phyloP scores from a whole-genome alignment of 1,140 invertebrate genomes.

The Pristionchus pacificus region DNA sequence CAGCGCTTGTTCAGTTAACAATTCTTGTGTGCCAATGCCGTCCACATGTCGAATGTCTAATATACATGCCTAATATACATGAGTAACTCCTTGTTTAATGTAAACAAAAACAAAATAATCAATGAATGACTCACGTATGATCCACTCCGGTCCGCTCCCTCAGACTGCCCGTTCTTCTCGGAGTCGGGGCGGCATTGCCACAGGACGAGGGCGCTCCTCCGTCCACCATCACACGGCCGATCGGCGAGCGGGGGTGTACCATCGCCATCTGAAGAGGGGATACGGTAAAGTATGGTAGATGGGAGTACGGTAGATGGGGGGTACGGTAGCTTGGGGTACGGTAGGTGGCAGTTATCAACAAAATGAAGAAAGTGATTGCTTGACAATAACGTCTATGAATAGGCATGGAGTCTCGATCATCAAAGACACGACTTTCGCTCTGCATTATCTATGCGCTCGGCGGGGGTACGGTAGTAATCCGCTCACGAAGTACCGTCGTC shows the following conservation, averaged over 20 bases:
- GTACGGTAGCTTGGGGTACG: neutral
- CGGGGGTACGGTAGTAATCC: too few relatives aligned
- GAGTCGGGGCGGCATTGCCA: neutral
- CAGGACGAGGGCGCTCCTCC: neutral
- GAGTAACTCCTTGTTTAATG: too few relatives aligned
- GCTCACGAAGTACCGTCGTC: too few relatives aligned
- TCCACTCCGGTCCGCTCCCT: constrained; percentile 55
- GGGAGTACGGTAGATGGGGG: neutral
- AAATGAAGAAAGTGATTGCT: too few relatives aligned
- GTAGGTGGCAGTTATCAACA: too few relatives aligned
- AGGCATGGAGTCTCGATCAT: too few relatives aligned
- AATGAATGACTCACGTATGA: constrained; percentile 35
- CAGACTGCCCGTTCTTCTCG: constrained; percentile 32
- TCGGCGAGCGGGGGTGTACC: constrained; percentile 14
- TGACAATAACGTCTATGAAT: too few relatives aligned
- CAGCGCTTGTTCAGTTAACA: neutral
- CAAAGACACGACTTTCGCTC: too few relatives aligned
- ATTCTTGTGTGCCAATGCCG: too few relatives aligned
- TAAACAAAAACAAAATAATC: neutral
- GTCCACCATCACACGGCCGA: constrained; percentile 13
- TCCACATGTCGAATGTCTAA: too few relatives aligned
- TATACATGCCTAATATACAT: too few relatives aligned
- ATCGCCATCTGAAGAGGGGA: neutral
- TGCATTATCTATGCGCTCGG: too few relatives aligned
- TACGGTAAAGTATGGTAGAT: neutral